These are phyloP conservation scores for Eumeta japonica DNA, from an alignment of 1,140 invertebrate genomes.

Conservation along the genomic window DNA sequence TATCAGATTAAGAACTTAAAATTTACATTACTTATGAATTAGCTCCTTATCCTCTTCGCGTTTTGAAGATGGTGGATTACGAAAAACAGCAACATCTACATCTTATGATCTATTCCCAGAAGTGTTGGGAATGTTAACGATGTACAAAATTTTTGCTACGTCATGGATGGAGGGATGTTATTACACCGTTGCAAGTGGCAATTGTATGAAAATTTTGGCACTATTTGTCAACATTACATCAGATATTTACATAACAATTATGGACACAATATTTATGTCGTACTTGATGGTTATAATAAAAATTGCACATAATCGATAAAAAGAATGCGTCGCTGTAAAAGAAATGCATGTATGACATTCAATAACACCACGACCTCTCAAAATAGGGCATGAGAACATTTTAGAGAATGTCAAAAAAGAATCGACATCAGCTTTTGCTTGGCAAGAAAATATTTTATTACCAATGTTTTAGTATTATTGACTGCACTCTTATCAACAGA, in stretches of 20 bases:
- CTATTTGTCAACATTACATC: constrained; percentile 21
- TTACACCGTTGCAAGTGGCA: constrained; percentile 16
- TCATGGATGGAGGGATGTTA: constrained; percentile 26
- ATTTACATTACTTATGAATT: constrained; percentile 22
- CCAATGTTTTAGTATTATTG: too few relatives aligned
- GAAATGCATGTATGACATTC: too few relatives aligned
- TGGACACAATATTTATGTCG: constrained; percentile 15
- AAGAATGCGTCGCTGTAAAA: too few relatives aligned
- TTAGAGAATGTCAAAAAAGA: too few relatives aligned
- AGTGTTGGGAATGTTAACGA: constrained; percentile 15
- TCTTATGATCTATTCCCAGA: constrained; percentile 24
- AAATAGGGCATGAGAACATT: too few relatives aligned
- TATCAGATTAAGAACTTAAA: constrained; percentile 17
- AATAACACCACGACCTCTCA: too few relatives aligned
- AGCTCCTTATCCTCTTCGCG: constrained; percentile 19
- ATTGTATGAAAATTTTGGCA: constrained; percentile 14
- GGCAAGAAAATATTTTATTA: too few relatives aligned
- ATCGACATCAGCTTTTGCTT: too few relatives aligned
- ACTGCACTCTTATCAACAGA: too few relatives aligned
- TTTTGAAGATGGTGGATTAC: constrained; percentile 21
- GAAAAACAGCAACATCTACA: constrained; percentile 18
- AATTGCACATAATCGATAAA: too few relatives aligned
- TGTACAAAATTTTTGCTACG: constrained; percentile 14
- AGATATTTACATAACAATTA: constrained; percentile 27
- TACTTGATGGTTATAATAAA: constrained; percentile 28